phyloP scores from a whole-genome alignment of 1,140 invertebrate genomes.

The Ooceraea biroi region DNA sequence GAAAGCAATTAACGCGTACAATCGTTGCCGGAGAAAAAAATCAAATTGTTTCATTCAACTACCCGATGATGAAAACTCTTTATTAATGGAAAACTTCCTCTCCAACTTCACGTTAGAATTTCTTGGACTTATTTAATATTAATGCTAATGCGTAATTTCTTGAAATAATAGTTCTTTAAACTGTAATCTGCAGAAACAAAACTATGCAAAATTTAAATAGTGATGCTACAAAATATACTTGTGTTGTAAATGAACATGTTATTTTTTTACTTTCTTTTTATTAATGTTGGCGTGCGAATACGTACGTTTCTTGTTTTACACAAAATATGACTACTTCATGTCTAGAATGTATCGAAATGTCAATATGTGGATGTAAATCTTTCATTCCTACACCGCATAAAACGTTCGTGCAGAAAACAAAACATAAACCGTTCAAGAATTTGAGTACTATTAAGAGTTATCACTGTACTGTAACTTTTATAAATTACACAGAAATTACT shows the following conservation, averaged over 20 bases:
- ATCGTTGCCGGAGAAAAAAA: slow-evolving; percentile 20
- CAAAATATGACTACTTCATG: neutral
- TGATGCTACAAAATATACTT: neutral
- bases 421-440: neutral
- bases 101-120: neutral
- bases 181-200: neutral
- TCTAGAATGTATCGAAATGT: neutral
- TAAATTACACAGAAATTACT: neutral
- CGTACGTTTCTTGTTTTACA: neutral
- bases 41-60: slow-evolving; percentile 42
- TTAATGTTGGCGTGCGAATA: neutral
- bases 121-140: slow-evolving; percentile 20
- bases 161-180: slow-evolving; percentile 25
- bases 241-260: neutral
- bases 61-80: slow-evolving; percentile 36
- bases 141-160: slow-evolving; percentile 8
- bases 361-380: neutral
- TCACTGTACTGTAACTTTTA: slow-evolving; percentile 4
- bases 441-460: neutral
- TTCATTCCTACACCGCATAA: neutral
- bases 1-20: slow-evolving; percentile 46
- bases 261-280: neutral
- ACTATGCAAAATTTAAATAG: neutral
- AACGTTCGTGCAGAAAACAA: slow-evolving; percentile 5
- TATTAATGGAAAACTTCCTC: slow-evolving; percentile 29